These are phyloP conservation scores for Drosophila mimetica DNA, from an alignment of 2,888 invertebrate species.

Conservation along the genomic window DNA sequence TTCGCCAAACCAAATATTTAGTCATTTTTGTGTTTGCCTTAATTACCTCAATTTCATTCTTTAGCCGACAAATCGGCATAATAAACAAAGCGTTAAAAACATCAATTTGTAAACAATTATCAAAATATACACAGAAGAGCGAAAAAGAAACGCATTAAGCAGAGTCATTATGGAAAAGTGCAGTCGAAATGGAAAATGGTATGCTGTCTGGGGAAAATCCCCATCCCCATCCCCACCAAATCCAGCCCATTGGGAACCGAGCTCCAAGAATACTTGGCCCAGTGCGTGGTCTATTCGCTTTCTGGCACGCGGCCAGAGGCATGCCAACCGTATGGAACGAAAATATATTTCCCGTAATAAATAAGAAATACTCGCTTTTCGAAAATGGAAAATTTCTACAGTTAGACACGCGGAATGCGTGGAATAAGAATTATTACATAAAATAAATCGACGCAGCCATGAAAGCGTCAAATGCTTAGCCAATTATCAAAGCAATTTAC, in stretches of 20 bases:
- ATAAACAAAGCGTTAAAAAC: constrained; percentile 67
- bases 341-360: constrained; percentile 68
- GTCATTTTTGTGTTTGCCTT: constrained; percentile 39
- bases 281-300: constrained; percentile 59
- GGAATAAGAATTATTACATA: constrained; percentile 53
- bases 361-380: constrained; percentile 42
- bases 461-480: constrained; percentile 36
- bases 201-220: constrained; percentile 56
- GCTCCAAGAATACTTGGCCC: constrained; percentile 33
- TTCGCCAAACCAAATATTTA: constrained; percentile 43
- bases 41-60: constrained; percentile 61
- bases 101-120: constrained; percentile 65
- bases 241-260: constrained; percentile 13
- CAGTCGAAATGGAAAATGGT: constrained; percentile 43
- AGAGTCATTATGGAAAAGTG: constrained; percentile 58
- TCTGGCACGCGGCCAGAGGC: constrained; percentile 66
- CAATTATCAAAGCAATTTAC: constrained; percentile 56
- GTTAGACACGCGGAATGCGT: constrained; percentile 27
- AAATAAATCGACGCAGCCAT: constrained; percentile 50
- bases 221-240: background rate
- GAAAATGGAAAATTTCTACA: constrained; percentile 65
- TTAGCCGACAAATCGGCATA: constrained; percentile 50
- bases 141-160: constrained; percentile 25
- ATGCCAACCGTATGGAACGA: constrained; percentile 52
- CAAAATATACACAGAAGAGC: constrained; percentile 39